Percentiles rank a stretch among this genome's conserved stretches.
phyloP scores from a whole-genome alignment of 2,888 invertebrate species.

The Parnassius apollo region DNA sequence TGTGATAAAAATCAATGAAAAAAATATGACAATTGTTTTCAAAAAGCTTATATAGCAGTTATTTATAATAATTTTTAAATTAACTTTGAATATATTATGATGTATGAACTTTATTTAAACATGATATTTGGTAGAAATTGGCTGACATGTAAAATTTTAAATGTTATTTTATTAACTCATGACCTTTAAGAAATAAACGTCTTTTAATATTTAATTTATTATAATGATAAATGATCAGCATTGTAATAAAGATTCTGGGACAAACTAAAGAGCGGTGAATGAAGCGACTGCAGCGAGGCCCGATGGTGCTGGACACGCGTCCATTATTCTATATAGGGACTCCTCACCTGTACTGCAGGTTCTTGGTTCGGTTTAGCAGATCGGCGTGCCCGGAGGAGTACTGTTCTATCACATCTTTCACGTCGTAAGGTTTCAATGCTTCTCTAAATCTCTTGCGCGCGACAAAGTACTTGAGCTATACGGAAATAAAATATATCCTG shows the following conservation, averaged over 20 bases:
- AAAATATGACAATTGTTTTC: no score
- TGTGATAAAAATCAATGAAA: no score
- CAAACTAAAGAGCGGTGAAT: slow-evolving; percentile 23
- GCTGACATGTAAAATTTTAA: no score
- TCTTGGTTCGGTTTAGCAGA: slow-evolving; percentile 92
- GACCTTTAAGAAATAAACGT: no score
- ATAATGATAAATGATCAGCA: slow-evolving; percentile 9
- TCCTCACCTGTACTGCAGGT: slow-evolving; percentile 90
- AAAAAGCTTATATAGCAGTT: no score
- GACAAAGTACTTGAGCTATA: slow-evolving; percentile 93
- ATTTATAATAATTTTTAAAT: no score
- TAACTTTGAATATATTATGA: no score
- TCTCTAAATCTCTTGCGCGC: slow-evolving; percentile 95
- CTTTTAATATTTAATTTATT: no score
- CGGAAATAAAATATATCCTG: slow-evolving; percentile 72
- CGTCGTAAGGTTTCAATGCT: slow-evolving; percentile 95
- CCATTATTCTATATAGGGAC: slow-evolving; percentile 31
- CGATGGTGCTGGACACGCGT: slow-evolving; percentile 56
- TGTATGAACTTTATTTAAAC: no score
- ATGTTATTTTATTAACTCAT: no score
- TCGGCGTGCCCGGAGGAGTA: slow-evolving; percentile 94
- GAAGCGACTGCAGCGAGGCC: slow-evolving; percentile 35
- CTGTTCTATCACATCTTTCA: slow-evolving; percentile 96
- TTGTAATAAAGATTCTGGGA: slow-evolving; percentile 2
- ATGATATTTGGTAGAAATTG: no score